Evolutionary conservation across 2,797 vertebrate species (phyloP).

Genomic region (Cirrhinus molitorella): DNA sequence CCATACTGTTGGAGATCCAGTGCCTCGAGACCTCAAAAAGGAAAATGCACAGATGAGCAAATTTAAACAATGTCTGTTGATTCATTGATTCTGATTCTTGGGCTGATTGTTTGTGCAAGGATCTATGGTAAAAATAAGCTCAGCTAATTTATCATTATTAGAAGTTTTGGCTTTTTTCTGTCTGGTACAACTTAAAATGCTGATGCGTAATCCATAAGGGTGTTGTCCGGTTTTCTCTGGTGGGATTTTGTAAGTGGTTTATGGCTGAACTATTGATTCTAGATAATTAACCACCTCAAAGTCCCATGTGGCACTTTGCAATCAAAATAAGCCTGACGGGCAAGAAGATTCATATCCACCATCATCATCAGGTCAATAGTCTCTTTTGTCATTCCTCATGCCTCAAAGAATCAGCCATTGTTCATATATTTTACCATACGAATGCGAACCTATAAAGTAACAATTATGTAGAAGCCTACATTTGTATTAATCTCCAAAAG

Average conservation of each 20-base stretch:
- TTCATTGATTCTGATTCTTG: conserved; percentile 6
- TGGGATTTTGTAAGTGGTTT: conserved; percentile 36
- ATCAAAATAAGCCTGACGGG: conserved; percentile 29
- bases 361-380: conserved; percentile 25
- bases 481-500: background rate
- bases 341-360: conserved; percentile 28
- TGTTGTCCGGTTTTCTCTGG: background rate
- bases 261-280: conserved; percentile 45
- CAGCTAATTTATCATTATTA: conserved; percentile 39
- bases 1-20: background rate
- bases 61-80: conserved; percentile 26
- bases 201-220: conserved; percentile 26
- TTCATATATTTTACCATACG: conserved; percentile 1
- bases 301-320: conserved; percentile 6
- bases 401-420: background rate
- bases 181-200: conserved; percentile 20
- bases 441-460: background rate
- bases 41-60: conserved; percentile 25
- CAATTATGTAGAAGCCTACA: background rate
- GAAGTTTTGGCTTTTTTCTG: background rate
- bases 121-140: background rate
- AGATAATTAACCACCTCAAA: conserved; percentile 38
- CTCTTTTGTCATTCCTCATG: background rate
- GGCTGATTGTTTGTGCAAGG: background rate
- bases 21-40: background rate